Base-by-base conservation (phyloP, 2,113 vertebrate genomes). In the Bubo scandiacus region DNA sequence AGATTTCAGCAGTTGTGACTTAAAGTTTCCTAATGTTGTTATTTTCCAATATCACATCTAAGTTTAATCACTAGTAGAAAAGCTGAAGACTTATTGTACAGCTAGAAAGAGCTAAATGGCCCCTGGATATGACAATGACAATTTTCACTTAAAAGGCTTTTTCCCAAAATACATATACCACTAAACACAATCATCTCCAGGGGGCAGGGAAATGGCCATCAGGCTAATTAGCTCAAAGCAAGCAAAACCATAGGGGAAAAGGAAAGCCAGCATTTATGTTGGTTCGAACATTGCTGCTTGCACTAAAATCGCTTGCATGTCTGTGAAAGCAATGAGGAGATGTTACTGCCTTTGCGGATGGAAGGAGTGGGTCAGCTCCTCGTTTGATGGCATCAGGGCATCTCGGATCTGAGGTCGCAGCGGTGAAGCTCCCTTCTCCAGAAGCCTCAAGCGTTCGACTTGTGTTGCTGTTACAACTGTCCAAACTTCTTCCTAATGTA, bases 141-240 rank as follows among this genome's bases (percentile, higher is more conserved):
- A 51, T 94, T 95, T 77, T 92, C 74, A 86, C 63, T 90, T 92
- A 71, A 90, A 96, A 92, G 86, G 52, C 43, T 93, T 92, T 95
- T 91, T 61, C 85, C 61, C 90, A 13, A 96, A 80, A 90, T 78
- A 88, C 62, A n/a, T 95, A 71, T 92, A 89, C 73, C 43, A 62
- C 93, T 90, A 81, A 93, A 94, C n/a, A 23, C 59, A 58, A 9
- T 15, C 67, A 52, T 96, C 88, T 94, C 90, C 82, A 30, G 88
- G 81, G 91, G 59, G 32, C 57, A 92, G 89, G 73, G 86, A 92
- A 93, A 88, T 83, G 86, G 75, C 86, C 92, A 83, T 95, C 90
- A 63, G 72, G 72, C 80, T 95, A 95, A 90, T 96, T 92, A 96
- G 63, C 94, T 94, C 45, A 86, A 96, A 94, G 90, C 79, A 73